Evolutionary conservation across 2,888 invertebrate species (phyloP), one percentile per base, ranked within the genome.

Genomic region (Ectemnius cavifrons): DNA sequence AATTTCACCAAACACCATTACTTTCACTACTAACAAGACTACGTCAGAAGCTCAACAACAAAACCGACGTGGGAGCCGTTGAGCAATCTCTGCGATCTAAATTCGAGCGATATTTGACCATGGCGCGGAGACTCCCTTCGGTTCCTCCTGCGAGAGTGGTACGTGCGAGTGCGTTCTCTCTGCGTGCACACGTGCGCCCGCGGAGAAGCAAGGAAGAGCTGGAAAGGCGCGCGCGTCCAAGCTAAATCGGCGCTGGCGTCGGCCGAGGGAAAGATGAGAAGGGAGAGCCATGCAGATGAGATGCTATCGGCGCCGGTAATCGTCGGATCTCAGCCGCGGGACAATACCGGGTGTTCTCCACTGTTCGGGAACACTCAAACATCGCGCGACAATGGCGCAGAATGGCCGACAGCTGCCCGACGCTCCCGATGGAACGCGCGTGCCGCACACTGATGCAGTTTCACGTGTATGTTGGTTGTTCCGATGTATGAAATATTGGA

Each of bases 401-500:
- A 88, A 89, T 85, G 85, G 86, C 85, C 90, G 89, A 90, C 90
- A 90, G 90, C 90, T 90, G 90, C 87, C 89, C 84, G 82, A 89
- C 90, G 87, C 80, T 73, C 46, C 45, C 61, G 56, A n/a, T 57
- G 28, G 57, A 46, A 63, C 68, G 65, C 75, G 58, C 69, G 37
- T 11, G 37, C 8, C 23, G 2, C 23, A 23, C 23, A 23, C 23
- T 23, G 3, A 3, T 3, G 3, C 23, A 3, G 23, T 23, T 23
- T 23, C 23, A 0, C 0, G 3, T 23, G 23, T 23, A 23, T 23
- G 23, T 23, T 23, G 3, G 23, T 3, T 23, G 23, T 3, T 23
- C 23, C 23, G 23, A 23, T 23, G 3, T 23, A 23, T 23, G 23
- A 23, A 23, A 23, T 23, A 23, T 23, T 23, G 23, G 3, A 66